Base-by-base conservation (phyloP, 1,140 invertebrate species). In the Drosophila punjabiensis region DNA sequence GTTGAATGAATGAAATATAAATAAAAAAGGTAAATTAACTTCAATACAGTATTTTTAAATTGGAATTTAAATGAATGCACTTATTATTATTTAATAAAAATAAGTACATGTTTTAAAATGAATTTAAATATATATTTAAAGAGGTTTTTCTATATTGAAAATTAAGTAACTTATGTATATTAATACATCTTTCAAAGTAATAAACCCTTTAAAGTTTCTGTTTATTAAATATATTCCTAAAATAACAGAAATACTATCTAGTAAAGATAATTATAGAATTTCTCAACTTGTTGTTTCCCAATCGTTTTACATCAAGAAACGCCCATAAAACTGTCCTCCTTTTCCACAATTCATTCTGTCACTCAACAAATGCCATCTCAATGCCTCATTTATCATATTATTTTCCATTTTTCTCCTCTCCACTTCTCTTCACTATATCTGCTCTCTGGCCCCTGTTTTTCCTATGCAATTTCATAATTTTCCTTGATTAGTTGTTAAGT, bases 401-500 rank as follows among this genome's bases (percentile, higher is more conserved):
- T 32, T 47, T 47, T 56, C 18, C 14, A 65, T 4, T 13, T 59
- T 59, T 18, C 24, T 13, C 18, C n/a, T 39, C 33, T 28, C 20
- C 10, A 3, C n/a, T n/a, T n/a, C 24, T 37, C 20, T 33, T 5
- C 37, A 16, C 30, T 24, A 56, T 33, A n/a, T n/a, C 60, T 62
- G 9, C 33, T 16, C 59, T 32, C 33, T 48, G 41, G 5, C 18
- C 28, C 30, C 24, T 28, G 39, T 4, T 43, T 47, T 79, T 80
- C 52, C 53, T 55, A 60, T 41, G 43, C 58, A 75, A 81, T 69
- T 68, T 80, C 43, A 80, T 58, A 66, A 80, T 80, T 80, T 60
- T 67, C 43, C 70, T 58, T 81, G 52, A 81, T 81, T 81, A 81
- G 52, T 65, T 71, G 52, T 50, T 48, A 59, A 71, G 43, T 76